phyloP scores from a whole-genome alignment of 2,797 vertebrate species.

The Aldrovandia affinis region DNA sequence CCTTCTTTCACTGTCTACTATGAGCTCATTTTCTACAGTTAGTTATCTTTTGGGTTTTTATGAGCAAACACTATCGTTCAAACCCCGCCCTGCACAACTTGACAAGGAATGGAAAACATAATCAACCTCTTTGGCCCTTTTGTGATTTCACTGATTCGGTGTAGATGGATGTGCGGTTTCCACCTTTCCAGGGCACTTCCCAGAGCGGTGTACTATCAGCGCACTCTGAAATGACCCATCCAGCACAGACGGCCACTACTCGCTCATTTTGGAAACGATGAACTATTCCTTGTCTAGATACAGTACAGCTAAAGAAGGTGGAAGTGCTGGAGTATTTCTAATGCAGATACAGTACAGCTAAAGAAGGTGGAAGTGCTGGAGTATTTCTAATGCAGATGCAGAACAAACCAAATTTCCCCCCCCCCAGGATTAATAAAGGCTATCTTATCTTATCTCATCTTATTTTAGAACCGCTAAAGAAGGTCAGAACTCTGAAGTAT shows the following conservation, averaged over 20 bases:
- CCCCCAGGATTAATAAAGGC: no score
- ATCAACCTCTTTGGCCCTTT: not conserved
- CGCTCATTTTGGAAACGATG: not conserved
- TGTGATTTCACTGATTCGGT: not conserved
- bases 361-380: not conserved
- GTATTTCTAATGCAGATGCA: no score
- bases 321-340: not conserved
- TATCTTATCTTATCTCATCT: no score
- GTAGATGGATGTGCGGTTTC: not conserved
- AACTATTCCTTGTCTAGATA: not conserved
- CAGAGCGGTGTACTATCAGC: not conserved
- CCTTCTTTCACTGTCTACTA: slow-evolving; percentile 17
- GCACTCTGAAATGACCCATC: slow-evolving; percentile 13
- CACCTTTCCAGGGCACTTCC: not conserved
- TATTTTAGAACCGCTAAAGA: no score
- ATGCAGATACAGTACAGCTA: not conserved
- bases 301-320: no score
- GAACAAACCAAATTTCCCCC: no score
- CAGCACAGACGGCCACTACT: not conserved
- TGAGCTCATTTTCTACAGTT: slow-evolving; percentile 21
- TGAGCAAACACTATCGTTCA: slow-evolving; percentile 15
- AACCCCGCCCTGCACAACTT: not conserved
- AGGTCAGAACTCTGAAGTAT: no score
- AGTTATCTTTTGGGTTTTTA: slow-evolving; percentile 24
- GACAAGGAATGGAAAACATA: not conserved